A percentile compares a stretch with the other conserved stretches of the same genome.
Conservation (phyloP, 2,888 invertebrate genomes). For the Caradrina kadenii region DNA sequence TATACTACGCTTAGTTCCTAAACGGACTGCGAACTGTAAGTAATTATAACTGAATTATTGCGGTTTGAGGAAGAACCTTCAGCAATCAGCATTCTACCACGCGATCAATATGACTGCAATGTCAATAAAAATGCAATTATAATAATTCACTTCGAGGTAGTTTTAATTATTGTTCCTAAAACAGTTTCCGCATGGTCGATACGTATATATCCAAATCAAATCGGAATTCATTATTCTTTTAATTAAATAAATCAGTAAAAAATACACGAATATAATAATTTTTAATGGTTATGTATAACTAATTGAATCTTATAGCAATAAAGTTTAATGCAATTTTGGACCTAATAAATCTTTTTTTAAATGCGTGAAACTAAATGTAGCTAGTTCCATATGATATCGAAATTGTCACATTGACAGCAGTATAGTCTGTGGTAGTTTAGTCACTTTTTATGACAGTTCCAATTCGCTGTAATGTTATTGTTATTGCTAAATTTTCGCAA, state of each 20-base stretch:
- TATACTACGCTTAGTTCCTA: neutral
- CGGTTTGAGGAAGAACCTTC: slow-evolving; percentile 84
- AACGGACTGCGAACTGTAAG: slow-evolving; percentile 15
- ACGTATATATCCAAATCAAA: slow-evolving; percentile 30
- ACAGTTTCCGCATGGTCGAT: slow-evolving; percentile 56
- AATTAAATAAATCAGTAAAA: neutral
- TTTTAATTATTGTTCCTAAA: slow-evolving; percentile 55
- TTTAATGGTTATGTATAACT: neutral
- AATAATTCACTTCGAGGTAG: slow-evolving; percentile 52
- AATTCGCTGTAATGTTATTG: slow-evolving; percentile 32
- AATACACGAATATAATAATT: neutral
- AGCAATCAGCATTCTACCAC: slow-evolving; percentile 80
- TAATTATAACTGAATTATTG: slow-evolving; percentile 47
- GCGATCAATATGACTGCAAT: slow-evolving; percentile 77
- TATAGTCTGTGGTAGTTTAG: slow-evolving; percentile 22
- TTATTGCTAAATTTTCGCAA: slow-evolving; percentile 55
- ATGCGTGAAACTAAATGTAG: slow-evolving; percentile 60
- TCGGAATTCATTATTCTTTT: neutral
- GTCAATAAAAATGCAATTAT: slow-evolving; percentile 68
- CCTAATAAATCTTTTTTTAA: no score
- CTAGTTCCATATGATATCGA: neutral
- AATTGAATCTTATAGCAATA: no score
- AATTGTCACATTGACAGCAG: slow-evolving; percentile 18
- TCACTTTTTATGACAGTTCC: no score
- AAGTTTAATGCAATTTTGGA: no score